Conservation (phyloP, 2,888 invertebrate species). For the Drosophila pseudotakahashii region DNA sequence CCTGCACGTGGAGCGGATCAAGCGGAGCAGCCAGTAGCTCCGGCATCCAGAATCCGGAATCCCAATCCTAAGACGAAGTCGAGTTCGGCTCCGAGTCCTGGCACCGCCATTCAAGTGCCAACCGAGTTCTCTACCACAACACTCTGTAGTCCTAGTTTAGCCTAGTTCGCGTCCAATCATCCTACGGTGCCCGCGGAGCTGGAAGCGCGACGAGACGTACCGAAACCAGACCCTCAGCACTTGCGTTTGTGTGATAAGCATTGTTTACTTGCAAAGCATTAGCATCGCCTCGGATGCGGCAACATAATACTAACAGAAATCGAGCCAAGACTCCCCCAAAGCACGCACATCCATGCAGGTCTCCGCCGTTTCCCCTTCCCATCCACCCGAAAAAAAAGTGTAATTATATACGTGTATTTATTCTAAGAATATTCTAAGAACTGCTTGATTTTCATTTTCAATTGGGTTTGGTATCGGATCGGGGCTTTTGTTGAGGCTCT, state of each 20-base stretch:
- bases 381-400: background rate
- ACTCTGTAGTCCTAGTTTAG: slow-evolving; percentile 10
- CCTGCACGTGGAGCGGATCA: slow-evolving; percentile 91
- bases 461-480: background rate
- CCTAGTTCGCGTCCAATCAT: background rate
- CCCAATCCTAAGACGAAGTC: background rate
- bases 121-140: slow-evolving; percentile 7
- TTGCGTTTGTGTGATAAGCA: slow-evolving; percentile 32
- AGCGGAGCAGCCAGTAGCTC: slow-evolving; percentile 85
- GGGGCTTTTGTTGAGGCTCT: background rate
- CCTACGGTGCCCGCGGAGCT: slow-evolving; percentile 1
- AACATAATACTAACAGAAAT: background rate
- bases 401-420: background rate
- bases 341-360: slow-evolving; percentile 9
- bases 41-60: too few relatives aligned
- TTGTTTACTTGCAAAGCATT: slow-evolving; percentile 24
- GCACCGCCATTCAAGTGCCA: slow-evolving; percentile 24
- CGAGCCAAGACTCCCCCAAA: slow-evolving; percentile 12
- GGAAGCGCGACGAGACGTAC: background rate
- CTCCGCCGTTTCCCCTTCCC: too few relatives aligned
- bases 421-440: slow-evolving; percentile 3
- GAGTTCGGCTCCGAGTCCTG: background rate
- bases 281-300: slow-evolving; percentile 4
- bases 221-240: background rate
- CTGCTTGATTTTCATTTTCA: too few relatives aligned